Base-by-base conservation (phyloP, 2,113 vertebrate genomes). In the Phoxinus phoxinus region DNA sequence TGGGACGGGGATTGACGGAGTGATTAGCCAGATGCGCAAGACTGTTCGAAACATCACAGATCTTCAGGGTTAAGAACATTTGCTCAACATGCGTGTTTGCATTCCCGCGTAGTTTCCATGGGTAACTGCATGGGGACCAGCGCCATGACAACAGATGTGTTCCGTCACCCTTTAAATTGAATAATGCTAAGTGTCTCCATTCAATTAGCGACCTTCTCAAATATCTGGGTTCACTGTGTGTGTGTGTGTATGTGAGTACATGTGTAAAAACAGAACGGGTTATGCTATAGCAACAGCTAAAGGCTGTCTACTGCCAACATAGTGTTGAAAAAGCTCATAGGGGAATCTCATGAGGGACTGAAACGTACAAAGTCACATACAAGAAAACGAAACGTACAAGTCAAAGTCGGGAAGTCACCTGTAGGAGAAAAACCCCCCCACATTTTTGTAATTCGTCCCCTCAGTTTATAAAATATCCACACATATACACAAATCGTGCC, bases 101-200 rank as follows among this genome's bases (percentile, higher is more conserved):
- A 79, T 79, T 63, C 61, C 51, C 2, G 1, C 4, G 2, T n/a
- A 56, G 0, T 61, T 61, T 30, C 35, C 17, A 23, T 56, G 82
- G 65, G 79, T 82, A 63, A 56, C 35, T 53, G 53, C 6, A 1
- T 30, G 59, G 30, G n/a, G 59, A 81, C 17, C 35, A 27, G 46
- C 32, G 69, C 61, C 72, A 82, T 82, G 81, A 78, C 11, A 12
- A 44, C 77, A 87, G 69, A 87, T 85, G 69, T 67, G 59, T 56
- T 81, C 76, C 32, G 51, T 87, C 67, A 74, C 83, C 82, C 82
- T 12, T 81, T 65, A 87, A 84, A 87, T 79, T 46, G 15, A 84
- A 74, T 87, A 84, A 87, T 84, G 74, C 77, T 73, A 74, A 87
- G 82, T 87, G 86, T 72, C 48, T 71, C 61, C 59, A 67, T 63